Base-by-base conservation (phyloP, 92 coral and sea anemone species). In the Phymanthus crucifer region DNA sequence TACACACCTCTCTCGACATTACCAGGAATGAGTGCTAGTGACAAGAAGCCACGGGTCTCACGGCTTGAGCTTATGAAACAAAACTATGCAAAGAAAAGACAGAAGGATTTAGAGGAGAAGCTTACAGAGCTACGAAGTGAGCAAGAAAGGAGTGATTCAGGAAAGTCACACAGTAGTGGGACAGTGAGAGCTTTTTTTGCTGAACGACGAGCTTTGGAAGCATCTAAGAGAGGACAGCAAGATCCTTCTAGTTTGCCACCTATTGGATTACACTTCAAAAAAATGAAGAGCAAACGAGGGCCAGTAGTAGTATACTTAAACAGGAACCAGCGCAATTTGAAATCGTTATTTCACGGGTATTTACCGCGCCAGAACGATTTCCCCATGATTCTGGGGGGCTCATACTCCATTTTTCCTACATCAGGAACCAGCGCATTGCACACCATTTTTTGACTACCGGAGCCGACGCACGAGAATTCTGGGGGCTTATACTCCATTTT, bases 151-250 rank as follows among this genome's bases (percentile, higher is more conserved):
- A 40, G 74, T 6, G 72, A 76, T 9, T 29, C 82, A 3, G 78
- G 80, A 14, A 84, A 86, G 36, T 58, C 71, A 56, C 74, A 87
- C 32, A 78, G 88, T 75, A 85, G 97, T 48, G 99, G 98, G 48
- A 91, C 92, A 26, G 99, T 96, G 0, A 81, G 99, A 68, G 98
- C 92, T 35, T 96, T 96, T 77, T 96, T 96, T 87, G 87, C 93
- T 27, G 97, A 93, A 74, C 87, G 99, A 48, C 83, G 97, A 73
- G 97, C 97, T 71, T 77, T 93, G 89, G 90, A 91, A 70, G 98
- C 96, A 27, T 70, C 92, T 45, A 75, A 79, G 29, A 80, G 78
- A 32, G 89, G 86, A 21, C 80, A 79, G 74, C 78, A 80, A 35
- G 89, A 86, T 74, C 82, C 85, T n/a, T 84, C 87, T 33, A 26